Conservation (phyloP, 1,140 invertebrate genomes). For the Calliopsis andreniformis region DNA sequence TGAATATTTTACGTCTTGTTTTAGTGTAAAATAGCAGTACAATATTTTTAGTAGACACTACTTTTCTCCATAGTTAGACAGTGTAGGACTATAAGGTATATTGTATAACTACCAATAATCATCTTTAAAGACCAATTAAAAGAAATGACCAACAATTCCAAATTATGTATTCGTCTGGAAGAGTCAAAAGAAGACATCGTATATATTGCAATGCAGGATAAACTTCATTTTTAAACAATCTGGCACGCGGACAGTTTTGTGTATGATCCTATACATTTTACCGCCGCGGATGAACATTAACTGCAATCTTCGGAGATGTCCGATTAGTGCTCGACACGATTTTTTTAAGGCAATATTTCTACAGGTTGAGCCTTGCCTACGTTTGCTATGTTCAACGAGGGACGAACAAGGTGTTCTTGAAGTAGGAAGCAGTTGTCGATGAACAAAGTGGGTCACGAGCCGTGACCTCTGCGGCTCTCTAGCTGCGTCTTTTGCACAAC, state of each 20-base stretch:
- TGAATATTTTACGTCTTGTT: background rate
- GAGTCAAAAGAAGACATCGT: too few relatives aligned
- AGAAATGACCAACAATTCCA: background rate
- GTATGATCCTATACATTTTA: background rate
- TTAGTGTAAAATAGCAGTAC: too few relatives aligned
- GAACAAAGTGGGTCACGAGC: conserved; percentile 67
- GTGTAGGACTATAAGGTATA: too few relatives aligned
- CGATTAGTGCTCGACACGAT: conserved; percentile 36
- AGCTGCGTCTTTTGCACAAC: conserved; percentile 41
- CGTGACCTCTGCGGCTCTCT: conserved; percentile 49
- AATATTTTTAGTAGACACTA: too few relatives aligned
- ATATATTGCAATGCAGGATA: too few relatives aligned
- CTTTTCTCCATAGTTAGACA: too few relatives aligned
- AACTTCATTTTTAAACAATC: too few relatives aligned
- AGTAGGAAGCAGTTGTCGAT: conserved; percentile 66
- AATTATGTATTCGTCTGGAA: background rate
- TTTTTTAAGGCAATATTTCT: conserved; percentile 38
- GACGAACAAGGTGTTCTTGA: conserved; percentile 43
- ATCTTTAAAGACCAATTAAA: too few relatives aligned
- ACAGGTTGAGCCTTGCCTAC: conserved; percentile 27
- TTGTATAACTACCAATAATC: too few relatives aligned
- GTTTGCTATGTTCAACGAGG: conserved; percentile 41
- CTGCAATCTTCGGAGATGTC: background rate
- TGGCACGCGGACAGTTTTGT: too few relatives aligned
- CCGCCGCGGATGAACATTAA: too few relatives aligned